Evolutionary conservation across 2,113 vertebrate species (phyloP).

Genomic region (Lynx canadensis): DNA sequence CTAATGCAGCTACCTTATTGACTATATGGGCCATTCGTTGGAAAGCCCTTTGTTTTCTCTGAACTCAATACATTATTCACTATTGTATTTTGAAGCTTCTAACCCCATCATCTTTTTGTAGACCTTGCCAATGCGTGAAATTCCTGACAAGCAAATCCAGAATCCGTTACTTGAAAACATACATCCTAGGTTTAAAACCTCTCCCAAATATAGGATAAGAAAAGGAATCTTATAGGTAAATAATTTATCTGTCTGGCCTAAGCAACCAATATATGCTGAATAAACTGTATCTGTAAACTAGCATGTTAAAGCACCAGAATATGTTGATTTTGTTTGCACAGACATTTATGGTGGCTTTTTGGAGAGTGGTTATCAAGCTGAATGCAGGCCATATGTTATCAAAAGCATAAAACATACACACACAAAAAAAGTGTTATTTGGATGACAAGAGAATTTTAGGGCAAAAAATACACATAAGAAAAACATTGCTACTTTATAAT

Average conservation of each 20-base stretch:
- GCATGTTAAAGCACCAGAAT: background rate
- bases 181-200: background rate
- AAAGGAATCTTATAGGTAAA: background rate
- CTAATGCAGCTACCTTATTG: background rate
- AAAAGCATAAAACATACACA: conserved; percentile 48
- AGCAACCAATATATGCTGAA: background rate
- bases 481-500: conserved; percentile 54
- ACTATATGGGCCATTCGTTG: background rate
- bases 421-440: conserved; percentile 50
- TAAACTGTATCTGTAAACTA: background rate
- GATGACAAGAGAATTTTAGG: background rate
- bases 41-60: background rate
- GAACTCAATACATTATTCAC: background rate
- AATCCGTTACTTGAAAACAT: background rate
- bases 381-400: background rate
- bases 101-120: background rate
- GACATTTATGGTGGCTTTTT: background rate
- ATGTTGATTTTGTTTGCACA: conserved; percentile 16
- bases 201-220: background rate
- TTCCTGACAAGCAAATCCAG: background rate
- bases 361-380: background rate
- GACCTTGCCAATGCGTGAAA: background rate
- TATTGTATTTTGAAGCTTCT: background rate
- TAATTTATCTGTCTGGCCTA: background rate
- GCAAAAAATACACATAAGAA: conserved; percentile 53